phyloP scores from a whole-genome alignment of 2,888 invertebrate genomes.

The Stenoptilia bipunctidactyla region DNA sequence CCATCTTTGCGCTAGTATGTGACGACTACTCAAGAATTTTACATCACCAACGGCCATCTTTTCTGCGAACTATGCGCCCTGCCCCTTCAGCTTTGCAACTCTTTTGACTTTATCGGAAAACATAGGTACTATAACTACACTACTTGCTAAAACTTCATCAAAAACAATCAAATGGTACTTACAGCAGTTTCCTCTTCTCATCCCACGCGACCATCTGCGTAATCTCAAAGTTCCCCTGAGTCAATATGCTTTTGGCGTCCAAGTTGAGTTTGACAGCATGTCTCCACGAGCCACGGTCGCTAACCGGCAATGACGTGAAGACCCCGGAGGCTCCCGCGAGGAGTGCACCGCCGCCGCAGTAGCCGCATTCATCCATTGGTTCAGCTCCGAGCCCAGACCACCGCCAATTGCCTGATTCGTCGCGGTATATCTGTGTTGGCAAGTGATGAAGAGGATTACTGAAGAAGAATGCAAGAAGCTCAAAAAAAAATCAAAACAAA shows the following conservation, averaged over 20 bases:
- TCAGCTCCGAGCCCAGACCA: constrained; percentile 63
- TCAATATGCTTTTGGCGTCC: constrained; percentile 56
- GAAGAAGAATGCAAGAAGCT: too few relatives aligned
- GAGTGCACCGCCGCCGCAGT: constrained; percentile 56
- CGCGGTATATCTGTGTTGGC: constrained; percentile 52
- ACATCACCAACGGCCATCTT: too few relatives aligned
- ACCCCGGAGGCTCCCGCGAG: constrained; percentile 36
- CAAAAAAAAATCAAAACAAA: too few relatives aligned
- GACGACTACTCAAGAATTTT: too few relatives aligned
- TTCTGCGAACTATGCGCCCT: too few relatives aligned
- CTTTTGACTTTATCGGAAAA: too few relatives aligned
- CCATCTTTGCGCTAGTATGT: too few relatives aligned
- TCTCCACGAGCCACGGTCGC: constrained; percentile 51
- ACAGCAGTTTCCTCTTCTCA: constrained; percentile 77
- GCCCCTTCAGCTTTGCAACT: too few relatives aligned
- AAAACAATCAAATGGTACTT: too few relatives aligned
- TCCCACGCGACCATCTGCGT: constrained; percentile 84
- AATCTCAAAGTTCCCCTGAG: constrained; percentile 82
- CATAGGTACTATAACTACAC: too few relatives aligned
- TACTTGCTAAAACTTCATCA: too few relatives aligned
- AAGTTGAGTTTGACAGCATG: constrained; percentile 38
- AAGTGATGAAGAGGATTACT: too few relatives aligned
- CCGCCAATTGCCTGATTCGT: constrained; percentile 49
- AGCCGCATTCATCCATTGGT: constrained; percentile 50
- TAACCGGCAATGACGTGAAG: neutral